Base-by-base conservation (phyloP, 2,797 vertebrate genomes). In the Gambelia wislizenii region DNA sequence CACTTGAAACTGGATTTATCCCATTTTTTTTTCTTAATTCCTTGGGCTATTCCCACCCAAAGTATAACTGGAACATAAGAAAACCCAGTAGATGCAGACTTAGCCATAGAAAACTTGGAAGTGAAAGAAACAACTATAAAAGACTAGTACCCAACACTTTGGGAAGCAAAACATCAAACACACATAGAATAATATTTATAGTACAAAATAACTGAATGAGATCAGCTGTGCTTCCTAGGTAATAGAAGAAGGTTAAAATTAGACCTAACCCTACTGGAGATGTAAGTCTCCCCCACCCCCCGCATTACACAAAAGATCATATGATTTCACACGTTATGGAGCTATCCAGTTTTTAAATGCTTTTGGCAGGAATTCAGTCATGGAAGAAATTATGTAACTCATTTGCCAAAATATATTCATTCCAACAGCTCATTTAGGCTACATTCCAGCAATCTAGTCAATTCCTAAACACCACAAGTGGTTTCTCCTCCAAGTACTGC, bases 401-500 rank as follows among this genome's bases (percentile, higher is more conserved):
- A 22, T 74, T 44, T 20, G 56, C 56, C 56, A 85, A 33, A 61
- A 85, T 70, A 54, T 42, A 6, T 56, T 47, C 9, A 25, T 39
- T 72, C 33, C 33, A 74, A 81, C 52, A 87, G 30, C 42, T n/a
- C n/a, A 82, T 47, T 74, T 82, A 75, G 69, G 30, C 52, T 36
- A 74, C 42, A 47, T 82, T 61, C 78, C 54, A 44, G 33, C 39
- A 74, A 56, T 61, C 39, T 59, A 52, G 39, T 70, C 20, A 80
- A 72, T 74, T 27, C 36, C 70, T 54, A 59, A 44, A 54, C 33
- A 27, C 20, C 30, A 49, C 72, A 74, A 72, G 22, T 74, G 39
- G 79, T 30, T 82, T 82, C 44, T 87, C 54, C 86, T 75, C 39
- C 30, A 82, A 59, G 54, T n/a, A 87, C 20, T 87, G 30, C 33